phyloP scores from a whole-genome alignment of 2,113 vertebrate genomes.

The Nesoenas mayeri region DNA sequence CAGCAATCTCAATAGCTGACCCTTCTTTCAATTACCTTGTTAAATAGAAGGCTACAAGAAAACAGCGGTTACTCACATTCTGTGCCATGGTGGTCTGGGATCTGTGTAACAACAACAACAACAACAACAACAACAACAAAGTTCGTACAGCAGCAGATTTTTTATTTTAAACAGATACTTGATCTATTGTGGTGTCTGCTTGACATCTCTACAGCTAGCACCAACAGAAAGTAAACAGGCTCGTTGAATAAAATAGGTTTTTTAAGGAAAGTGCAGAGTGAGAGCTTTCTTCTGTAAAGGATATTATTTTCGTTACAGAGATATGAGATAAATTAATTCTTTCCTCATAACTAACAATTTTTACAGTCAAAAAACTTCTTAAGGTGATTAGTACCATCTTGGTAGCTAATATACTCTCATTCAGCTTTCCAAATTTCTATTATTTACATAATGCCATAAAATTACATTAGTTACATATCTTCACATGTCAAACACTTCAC shows the following conservation, averaged over 20 bases:
- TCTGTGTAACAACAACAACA: neutral
- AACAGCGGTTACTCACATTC: neutral
- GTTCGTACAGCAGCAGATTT: neutral
- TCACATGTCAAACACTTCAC: neutral
- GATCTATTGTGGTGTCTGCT: neutral
- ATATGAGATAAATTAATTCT: neutral
- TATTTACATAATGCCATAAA: neutral
- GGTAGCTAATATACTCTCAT: neutral
- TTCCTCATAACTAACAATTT: neutral
- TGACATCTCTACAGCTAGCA: neutral
- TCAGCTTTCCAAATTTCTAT: neutral
- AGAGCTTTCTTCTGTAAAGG: neutral
- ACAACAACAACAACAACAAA: neutral
- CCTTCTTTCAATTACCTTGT: neutral
- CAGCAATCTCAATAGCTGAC: neutral
- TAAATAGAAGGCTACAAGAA: neutral
- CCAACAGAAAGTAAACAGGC: neutral
- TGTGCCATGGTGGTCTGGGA: neutral
- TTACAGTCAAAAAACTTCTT: neutral
- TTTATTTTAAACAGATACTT: neutral
- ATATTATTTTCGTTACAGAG: neutral
- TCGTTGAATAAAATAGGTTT: neutral
- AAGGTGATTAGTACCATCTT: neutral
- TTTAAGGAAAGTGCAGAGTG: neutral
- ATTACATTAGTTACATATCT: neutral